Percentiles rank a stretch among this genome's conserved stretches.
Conservation (phyloP, 2,888 invertebrate species). For the Eupithecia exiguata region DNA sequence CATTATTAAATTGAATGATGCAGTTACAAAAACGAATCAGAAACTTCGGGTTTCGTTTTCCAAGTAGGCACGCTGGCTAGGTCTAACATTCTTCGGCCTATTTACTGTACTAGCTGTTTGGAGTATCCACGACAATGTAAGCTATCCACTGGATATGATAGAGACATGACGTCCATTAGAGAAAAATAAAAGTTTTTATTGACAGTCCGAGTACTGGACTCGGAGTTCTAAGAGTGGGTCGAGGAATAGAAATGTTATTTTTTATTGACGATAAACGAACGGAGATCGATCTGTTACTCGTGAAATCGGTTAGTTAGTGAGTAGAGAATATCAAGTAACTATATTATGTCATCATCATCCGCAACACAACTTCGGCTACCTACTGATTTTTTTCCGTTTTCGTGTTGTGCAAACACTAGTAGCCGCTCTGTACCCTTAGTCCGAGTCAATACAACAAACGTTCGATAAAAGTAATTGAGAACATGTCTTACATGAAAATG, state of each 20-base stretch:
- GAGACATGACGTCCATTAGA: conserved; percentile 46
- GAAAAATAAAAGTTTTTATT: conserved; percentile 53
- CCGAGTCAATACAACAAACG: no score
- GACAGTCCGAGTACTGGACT: conserved; percentile 42
- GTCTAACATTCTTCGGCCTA: not conserved
- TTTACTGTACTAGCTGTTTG: conserved; percentile 21
- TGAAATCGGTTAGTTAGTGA: conserved; percentile 1
- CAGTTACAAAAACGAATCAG: not conserved
- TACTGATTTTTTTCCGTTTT: not conserved
- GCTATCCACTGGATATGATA: conserved; percentile 36
- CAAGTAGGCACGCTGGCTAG: no score
- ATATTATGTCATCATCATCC: not conserved
- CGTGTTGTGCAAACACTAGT: not conserved
- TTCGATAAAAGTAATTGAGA: no score
- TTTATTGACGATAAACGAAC: conserved; percentile 23
- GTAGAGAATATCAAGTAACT: not conserved
- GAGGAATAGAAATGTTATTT: conserved; percentile 29
- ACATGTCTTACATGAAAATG: no score
- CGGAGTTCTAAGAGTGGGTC: conserved; percentile 17
- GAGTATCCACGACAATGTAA: conserved; percentile 14
- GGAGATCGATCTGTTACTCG: conserved; percentile 23
- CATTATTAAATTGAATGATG: no score
- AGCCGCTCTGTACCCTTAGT: not conserved
- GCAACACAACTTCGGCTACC: not conserved
- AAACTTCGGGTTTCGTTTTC: not conserved